Conservation (phyloP, 2,888 invertebrate species). For the Tholera decimalis region DNA sequence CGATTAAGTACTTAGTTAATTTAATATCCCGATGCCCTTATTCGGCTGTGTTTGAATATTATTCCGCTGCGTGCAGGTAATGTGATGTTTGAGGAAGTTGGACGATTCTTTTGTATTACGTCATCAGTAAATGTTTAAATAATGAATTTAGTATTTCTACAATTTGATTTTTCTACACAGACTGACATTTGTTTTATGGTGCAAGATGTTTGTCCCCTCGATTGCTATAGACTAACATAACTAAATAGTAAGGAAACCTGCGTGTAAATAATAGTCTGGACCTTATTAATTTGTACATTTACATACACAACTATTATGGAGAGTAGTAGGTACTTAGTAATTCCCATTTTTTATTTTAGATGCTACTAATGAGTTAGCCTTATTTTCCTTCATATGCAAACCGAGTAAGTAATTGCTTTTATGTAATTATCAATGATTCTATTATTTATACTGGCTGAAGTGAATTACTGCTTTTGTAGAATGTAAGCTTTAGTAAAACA, state of each 20-base stretch:
- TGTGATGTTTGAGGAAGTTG: conserved; percentile 48
- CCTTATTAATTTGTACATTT: conserved; percentile 9
- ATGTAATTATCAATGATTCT: conserved; percentile 50
- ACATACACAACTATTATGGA: conserved; percentile 10
- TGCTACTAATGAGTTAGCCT: conserved; percentile 28
- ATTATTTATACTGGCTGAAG: conserved; percentile 45
- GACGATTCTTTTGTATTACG: conserved; percentile 26
- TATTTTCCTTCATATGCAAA: conserved; percentile 48
- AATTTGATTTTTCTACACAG: conserved; percentile 23
- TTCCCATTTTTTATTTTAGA: conserved; percentile 18
- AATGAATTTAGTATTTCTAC: conserved; percentile 32
- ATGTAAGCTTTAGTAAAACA: conserved; percentile 53
- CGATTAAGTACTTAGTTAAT: conserved; percentile 1
- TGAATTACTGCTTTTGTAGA: conserved; percentile 43
- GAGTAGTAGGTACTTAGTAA: conserved; percentile 14
- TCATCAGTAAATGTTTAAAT: conserved; percentile 51
- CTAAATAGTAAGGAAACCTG: conserved; percentile 24
- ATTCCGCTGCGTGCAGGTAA: neutral
- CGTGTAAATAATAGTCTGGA: conserved; percentile 1
- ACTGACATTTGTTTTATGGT: conserved; percentile 13
- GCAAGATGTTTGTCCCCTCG: conserved; percentile 24
- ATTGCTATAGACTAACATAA: conserved; percentile 17
- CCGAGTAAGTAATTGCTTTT: conserved; percentile 41
- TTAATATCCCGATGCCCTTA: neutral
- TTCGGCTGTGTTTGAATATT: conserved; percentile 11